phyloP scores from a whole-genome alignment of 2,113 vertebrate species.

The Aplodontia rufa region DNA sequence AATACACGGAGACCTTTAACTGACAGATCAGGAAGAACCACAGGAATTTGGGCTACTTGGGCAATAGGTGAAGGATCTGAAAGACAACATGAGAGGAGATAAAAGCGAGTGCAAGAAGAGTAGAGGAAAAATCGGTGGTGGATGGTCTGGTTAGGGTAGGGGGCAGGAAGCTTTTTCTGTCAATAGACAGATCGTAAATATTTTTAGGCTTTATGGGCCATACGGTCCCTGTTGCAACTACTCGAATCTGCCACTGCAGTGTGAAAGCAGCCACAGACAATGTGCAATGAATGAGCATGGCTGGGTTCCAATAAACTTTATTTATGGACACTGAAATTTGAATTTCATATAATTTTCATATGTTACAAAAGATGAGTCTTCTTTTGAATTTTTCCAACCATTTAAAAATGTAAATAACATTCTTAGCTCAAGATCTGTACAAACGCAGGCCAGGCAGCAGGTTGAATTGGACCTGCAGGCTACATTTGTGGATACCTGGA shows the following conservation, averaged over 20 bases:
- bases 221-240: not conserved
- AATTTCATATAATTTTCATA: conserved; percentile 59
- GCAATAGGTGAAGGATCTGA: not conserved
- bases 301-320: conserved; percentile 56
- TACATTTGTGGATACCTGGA: not conserved
- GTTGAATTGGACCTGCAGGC: not conserved
- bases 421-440: conserved; percentile 5
- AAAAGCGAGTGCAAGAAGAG: not conserved
- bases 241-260: not conserved
- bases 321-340: conserved; percentile 63
- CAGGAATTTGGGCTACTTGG: not conserved
- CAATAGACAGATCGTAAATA: not conserved
- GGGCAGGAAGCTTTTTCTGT: not conserved
- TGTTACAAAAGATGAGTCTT: conserved; percentile 52
- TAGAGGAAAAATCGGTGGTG: no score
- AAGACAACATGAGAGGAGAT: not conserved
- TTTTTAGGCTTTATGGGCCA: not conserved
- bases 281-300: conserved; percentile 22
- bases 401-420: conserved; percentile 59
- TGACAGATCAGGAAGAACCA: not conserved
- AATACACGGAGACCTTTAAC: not conserved
- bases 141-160: not conserved
- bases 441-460: not conserved
- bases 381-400: conserved; percentile 49
- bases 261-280: not conserved